Base-by-base conservation (phyloP, 1,140 invertebrate genomes). In the Trichomalopsis sarcophagae region DNA sequence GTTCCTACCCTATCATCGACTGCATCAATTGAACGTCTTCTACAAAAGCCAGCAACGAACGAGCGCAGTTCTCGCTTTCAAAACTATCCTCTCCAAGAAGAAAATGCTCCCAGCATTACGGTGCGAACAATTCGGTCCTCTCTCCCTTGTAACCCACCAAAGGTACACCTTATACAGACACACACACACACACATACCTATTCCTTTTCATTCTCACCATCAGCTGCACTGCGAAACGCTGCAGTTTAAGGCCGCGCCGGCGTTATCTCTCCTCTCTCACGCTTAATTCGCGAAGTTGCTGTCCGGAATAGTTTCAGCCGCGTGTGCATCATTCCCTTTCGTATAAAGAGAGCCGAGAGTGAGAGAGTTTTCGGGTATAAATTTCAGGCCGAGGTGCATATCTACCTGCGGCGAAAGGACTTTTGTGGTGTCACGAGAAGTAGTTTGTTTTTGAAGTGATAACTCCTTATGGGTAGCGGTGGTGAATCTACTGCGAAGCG, bases 211-310 rank as follows among this genome's bases (percentile, higher is more conserved):
- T 62, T 21, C 55, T 62, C 21, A 21, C 7, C 55, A 62, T 21
- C 55, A 62, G 55, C 17, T 62, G 0, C 55, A 21, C 55, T 21
- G 55, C 55, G 55, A 62, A 62, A n/a, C 55, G 55, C 55, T 62
- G 55, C 55, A 62, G 55, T 21, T 17, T 62, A 62, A 62, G 55
- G 17, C 55, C 55, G n/a, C 33, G 14, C 71, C 2, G 13, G 36
- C 36, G 14, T n/a, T 71, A n/a, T 71, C 30, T 71, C 69, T 71
- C 3, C 55, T 55, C 17, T 55, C 50, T 21, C 11, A 21, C 13
- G 55, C 33, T 40, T 80, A 68, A 68, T 80, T 80, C 36, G 33
- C 21, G 36, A 80, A 80, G 30, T 80, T 80, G 33, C 33, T 10
- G 50, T 13, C 47, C 17, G 50, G 27, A 78, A 78, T 62, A 78